Evolutionary conservation across 2,797 vertebrate genomes (phyloP).

Genomic region (Malurus splendens): DNA sequence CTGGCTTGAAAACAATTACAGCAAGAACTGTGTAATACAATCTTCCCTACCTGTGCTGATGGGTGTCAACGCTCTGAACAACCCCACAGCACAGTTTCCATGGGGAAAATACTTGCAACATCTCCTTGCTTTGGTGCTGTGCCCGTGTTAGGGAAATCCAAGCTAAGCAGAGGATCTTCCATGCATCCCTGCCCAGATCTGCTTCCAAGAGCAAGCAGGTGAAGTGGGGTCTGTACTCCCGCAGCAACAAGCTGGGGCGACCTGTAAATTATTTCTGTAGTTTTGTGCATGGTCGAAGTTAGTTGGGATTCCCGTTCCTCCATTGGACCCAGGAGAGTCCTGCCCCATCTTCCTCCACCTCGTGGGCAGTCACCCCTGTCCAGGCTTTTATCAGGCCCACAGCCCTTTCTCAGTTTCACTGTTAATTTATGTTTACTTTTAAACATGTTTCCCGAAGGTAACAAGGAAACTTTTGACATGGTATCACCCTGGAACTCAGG

Average conservation of each 20-base stretch:
- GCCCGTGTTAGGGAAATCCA: accelerated
- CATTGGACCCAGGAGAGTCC: background rate
- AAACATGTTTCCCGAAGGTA: background rate
- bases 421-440: background rate
- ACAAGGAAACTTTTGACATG: background rate
- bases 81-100: accelerated
- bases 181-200: background rate
- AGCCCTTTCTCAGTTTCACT: background rate
- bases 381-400: background rate
- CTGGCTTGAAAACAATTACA: background rate
- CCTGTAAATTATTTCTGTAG: background rate
- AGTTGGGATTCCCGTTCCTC: background rate
- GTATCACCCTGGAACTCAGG: background rate
- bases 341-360: background rate
- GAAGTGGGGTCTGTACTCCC: background rate
- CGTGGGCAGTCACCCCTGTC: accelerated
- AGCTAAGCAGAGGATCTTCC: background rate
- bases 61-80: background rate
- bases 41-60: background rate
- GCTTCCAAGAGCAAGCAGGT: accelerated
- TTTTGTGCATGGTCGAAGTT: accelerated
- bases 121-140: background rate
- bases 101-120: background rate
- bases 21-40: background rate
- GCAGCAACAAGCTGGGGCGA: accelerated